Base-by-base conservation (phyloP, 2,888 invertebrate genomes). In the Aspidiotus rigidus region DNA sequence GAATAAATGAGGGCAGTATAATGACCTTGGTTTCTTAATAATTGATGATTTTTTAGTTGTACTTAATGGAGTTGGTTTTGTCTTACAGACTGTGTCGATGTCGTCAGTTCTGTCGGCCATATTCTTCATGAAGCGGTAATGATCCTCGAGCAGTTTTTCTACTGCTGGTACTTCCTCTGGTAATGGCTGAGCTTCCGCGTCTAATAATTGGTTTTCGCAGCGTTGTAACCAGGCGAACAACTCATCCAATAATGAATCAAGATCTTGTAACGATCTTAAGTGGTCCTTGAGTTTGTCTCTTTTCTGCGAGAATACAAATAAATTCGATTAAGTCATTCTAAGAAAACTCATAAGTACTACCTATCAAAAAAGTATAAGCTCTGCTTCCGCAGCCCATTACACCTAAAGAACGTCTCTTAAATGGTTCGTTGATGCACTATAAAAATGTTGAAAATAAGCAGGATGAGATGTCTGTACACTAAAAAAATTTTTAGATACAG, bases 81-180 rank as follows among this genome's bases (percentile, higher is more conserved):
- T 90, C 79, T 97, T 97, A 79, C 96, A 94, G 70, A 97, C 90
- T 63, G 90, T 85, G 79, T 99, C 98, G 17, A 99, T 93, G 77
- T 99, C 98, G 64, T 85, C 84, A 79, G 98, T 97, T 69, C 93
- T 83, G 76, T 88, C 88, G 75, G 93, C 90, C 64, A 98, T 91
- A 76, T 94, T 94, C 77, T 94, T 93, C 91, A 98, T 97, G 77
- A 99, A 90, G 75, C 92, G 91, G 17, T 74, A 89, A 79, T 96
- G 96, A 77, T 96, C 94, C 71, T 87, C 86, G 72, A 96, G 93
- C 40, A 95, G 83, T 73, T 85, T 86, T 77, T 94, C 91, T n/a
- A 96, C 85, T 7, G 87, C 84, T 60, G 89, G 86, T 71, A 93
- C 87, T 74, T 94, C 92, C 78, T 94, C 92, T 0, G 96, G 96